phyloP scores from a whole-genome alignment of 2,888 invertebrate species.

The Ecliptopera silaceata region DNA sequence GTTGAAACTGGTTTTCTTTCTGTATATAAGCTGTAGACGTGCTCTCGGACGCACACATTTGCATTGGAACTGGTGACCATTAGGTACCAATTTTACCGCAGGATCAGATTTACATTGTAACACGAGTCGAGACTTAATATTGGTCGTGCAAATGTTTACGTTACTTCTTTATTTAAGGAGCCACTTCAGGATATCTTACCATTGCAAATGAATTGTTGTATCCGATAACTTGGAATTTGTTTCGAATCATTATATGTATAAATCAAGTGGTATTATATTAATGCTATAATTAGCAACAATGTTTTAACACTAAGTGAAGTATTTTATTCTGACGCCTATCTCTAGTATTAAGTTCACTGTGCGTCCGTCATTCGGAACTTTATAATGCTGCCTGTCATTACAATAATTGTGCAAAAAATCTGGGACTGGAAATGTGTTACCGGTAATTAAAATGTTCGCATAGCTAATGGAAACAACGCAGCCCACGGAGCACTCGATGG shows the following conservation, averaged over 20 bases:
- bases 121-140: slow-evolving; percentile 18
- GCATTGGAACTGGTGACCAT: slow-evolving; percentile 48
- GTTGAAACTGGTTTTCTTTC: slow-evolving; percentile 25
- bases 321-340: not conserved
- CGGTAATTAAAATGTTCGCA: slow-evolving; percentile 14
- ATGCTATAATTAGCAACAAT: slow-evolving; percentile 10
- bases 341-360: not conserved
- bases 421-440: not conserved
- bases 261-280: not conserved
- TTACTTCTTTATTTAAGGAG: slow-evolving; percentile 19
- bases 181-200: not conserved
- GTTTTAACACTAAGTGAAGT: slow-evolving; percentile 1
- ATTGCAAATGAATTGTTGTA: slow-evolving; percentile 1
- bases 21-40: slow-evolving; percentile 27
- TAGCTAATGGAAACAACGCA: slow-evolving; percentile 10
- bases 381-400: slow-evolving; percentile 4
- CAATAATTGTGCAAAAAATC: slow-evolving; percentile 9
- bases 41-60: slow-evolving; percentile 46
- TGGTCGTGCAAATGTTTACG: slow-evolving; percentile 8
- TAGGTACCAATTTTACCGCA: slow-evolving; percentile 30
- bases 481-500: slow-evolving; percentile 7
- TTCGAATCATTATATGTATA: not conserved
- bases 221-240: not conserved
- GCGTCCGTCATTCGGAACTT: slow-evolving; percentile 4
- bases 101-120: slow-evolving; percentile 32